Evolutionary conservation across 1,140 invertebrate species (phyloP).

Genomic region (Euura saliciscinereae): DNA sequence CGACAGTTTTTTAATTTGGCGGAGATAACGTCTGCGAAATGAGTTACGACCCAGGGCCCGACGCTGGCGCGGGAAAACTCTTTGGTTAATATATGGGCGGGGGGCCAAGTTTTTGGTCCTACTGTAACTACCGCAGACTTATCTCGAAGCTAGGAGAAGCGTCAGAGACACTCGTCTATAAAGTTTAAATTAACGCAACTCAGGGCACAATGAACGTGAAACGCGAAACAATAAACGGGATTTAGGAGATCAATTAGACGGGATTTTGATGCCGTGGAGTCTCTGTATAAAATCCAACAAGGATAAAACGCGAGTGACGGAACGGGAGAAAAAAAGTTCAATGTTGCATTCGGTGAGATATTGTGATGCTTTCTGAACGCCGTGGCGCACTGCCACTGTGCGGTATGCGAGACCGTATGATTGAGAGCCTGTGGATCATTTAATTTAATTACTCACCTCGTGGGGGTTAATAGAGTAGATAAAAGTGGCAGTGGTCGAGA

Average conservation of each 20-base stretch:
- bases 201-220: not conserved
- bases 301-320: no score
- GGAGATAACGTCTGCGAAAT: conserved; percentile 4
- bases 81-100: conserved; percentile 1
- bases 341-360: no score
- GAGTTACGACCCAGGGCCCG: not conserved
- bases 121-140: not conserved
- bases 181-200: not conserved
- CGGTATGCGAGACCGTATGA: conserved; percentile 36
- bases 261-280: not conserved
- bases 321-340: not conserved
- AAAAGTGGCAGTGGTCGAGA: conserved; percentile 49
- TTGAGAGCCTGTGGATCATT: conserved; percentile 56
- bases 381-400: no score
- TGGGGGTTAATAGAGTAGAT: conserved; percentile 57
- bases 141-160: not conserved
- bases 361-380: no score
- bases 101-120: not conserved
- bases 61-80: not conserved
- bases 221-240: not conserved
- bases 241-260: not conserved
- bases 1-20: conserved; percentile 7
- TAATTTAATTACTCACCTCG: conserved; percentile 56
- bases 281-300: no score
- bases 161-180: not conserved